Evolutionary conservation across 2,113 vertebrate genomes (phyloP).

Genomic region (Clarias magur): DNA sequence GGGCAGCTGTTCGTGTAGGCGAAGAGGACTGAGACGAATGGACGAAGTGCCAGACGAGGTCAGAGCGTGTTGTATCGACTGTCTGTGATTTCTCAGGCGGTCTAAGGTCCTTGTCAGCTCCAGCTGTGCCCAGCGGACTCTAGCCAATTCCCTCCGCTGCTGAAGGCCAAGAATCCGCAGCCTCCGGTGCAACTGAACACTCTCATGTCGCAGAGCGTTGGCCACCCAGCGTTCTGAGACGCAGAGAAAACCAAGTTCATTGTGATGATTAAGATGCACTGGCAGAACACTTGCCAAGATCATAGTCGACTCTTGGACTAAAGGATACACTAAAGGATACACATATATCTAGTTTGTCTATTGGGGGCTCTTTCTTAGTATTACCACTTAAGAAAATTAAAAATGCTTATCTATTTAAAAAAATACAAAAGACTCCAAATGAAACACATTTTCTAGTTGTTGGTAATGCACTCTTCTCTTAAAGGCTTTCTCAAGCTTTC

Average conservation of each 20-base stretch:
- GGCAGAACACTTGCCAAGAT: not conserved
- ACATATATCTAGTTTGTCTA: not conserved
- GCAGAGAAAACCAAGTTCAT: not conserved
- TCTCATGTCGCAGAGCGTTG: constrained; percentile 39
- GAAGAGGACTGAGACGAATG: not conserved
- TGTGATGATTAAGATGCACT: not conserved
- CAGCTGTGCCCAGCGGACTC: constrained; percentile 31
- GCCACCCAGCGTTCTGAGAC: constrained; percentile 37
- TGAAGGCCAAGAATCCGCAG: constrained; percentile 34
- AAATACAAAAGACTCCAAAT: not conserved
- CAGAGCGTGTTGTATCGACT: not conserved
- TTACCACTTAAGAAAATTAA: not conserved
- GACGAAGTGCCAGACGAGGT: not conserved
- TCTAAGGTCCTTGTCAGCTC: constrained; percentile 37
- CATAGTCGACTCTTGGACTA: not conserved
- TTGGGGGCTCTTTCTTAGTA: not conserved
- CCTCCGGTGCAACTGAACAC: constrained; percentile 37
- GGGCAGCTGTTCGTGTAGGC: not conserved
- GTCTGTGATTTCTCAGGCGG: constrained; percentile 3
- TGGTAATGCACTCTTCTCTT: not conserved
- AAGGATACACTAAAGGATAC: not conserved
- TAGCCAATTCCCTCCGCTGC: constrained; percentile 44
- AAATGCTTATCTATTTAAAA: not conserved
- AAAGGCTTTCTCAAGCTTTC: not conserved
- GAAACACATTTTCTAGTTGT: not conserved